These are phyloP conservation scores for Acanthiza pusilla DNA, from an alignment of 2,797 vertebrate species.

Conservation along the genomic window DNA sequence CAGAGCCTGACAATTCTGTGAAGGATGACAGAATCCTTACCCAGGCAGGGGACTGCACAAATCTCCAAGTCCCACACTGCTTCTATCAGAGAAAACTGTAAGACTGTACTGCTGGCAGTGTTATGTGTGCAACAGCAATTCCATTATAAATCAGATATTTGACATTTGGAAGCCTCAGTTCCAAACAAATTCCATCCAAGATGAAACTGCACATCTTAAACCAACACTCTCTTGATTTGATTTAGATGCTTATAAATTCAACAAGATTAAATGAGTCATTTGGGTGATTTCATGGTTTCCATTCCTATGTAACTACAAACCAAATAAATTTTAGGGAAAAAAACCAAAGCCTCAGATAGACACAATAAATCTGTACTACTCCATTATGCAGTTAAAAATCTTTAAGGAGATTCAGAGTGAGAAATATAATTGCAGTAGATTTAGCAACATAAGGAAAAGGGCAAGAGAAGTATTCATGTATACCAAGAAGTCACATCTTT, in stretches of 20 bases:
- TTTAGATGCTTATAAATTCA: conserved; percentile 17
- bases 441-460: background rate
- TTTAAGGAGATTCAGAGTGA: background rate
- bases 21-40: background rate
- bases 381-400: background rate
- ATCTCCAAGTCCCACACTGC: background rate
- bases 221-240: background rate
- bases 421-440: background rate
- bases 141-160: background rate
- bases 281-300: background rate
- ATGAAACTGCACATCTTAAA: background rate
- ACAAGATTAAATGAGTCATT: background rate
- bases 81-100: fast-evolving
- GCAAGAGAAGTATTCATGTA: background rate
- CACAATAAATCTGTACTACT: background rate
- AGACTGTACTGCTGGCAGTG: background rate
- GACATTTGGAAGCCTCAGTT: background rate
- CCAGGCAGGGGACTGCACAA: background rate
- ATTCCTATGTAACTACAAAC: background rate
- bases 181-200: conserved; percentile 3
- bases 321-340: background rate
- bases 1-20: background rate
- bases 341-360: background rate
- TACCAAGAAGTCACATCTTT: background rate
- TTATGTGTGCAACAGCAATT: background rate